phyloP scores from a whole-genome alignment of 2,888 invertebrate species.

The Axea sp. region DNA sequence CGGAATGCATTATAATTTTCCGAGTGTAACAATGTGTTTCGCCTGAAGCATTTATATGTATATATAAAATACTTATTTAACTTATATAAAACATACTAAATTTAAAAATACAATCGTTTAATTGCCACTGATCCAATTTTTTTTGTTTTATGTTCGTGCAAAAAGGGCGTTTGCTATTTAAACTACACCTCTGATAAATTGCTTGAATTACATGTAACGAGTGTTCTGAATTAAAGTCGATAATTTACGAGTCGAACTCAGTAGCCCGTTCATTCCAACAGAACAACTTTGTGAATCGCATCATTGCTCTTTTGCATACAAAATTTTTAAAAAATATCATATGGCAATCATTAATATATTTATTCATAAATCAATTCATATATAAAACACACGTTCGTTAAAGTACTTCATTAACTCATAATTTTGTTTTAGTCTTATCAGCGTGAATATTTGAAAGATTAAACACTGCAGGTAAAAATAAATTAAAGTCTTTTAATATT shows the following conservation, averaged over 20 bases:
- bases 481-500: too few relatives aligned
- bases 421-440: too few relatives aligned
- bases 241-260: slow-evolving; percentile 38
- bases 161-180: slow-evolving; percentile 21
- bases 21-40: too few relatives aligned
- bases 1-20: too few relatives aligned
- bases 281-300: slow-evolving; percentile 26
- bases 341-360: too few relatives aligned
- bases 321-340: slow-evolving; percentile 23
- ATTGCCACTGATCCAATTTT: slow-evolving; percentile 3
- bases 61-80: too few relatives aligned
- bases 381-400: too few relatives aligned
- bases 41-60: too few relatives aligned
- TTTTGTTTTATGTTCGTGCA: not conserved
- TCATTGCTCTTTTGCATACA: slow-evolving; percentile 29
- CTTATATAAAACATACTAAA: not conserved
- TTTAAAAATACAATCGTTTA: not conserved
- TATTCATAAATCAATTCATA: too few relatives aligned
- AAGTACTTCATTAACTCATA: too few relatives aligned
- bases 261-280: slow-evolving; percentile 23
- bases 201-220: slow-evolving; percentile 41
- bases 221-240: slow-evolving; percentile 42
- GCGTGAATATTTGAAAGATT: too few relatives aligned
- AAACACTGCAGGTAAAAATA: too few relatives aligned
- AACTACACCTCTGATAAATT: slow-evolving; percentile 36